Evolutionary conservation across 2,797 vertebrate genomes (phyloP).

Genomic region (Threskiornis aethiopicus): DNA sequence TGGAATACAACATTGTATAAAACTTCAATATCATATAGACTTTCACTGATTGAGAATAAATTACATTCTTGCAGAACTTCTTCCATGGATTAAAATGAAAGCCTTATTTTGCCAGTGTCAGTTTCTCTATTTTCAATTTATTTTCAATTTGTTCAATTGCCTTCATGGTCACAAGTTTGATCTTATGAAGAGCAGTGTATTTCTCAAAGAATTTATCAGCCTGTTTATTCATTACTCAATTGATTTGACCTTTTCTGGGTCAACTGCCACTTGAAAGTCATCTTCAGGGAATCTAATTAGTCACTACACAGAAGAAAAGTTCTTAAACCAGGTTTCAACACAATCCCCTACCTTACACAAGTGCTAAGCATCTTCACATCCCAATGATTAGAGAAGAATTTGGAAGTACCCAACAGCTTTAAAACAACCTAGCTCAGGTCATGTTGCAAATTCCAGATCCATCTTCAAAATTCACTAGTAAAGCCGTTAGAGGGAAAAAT

Average conservation of each 20-base stretch:
- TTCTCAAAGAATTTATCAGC: not conserved
- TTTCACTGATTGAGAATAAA: not conserved
- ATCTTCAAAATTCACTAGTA: not conserved
- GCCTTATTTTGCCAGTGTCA: not conserved
- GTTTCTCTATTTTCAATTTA: not conserved
- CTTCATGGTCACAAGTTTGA: not conserved
- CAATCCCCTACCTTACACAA: not conserved
- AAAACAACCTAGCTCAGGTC: not conserved
- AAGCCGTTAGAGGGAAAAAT: not conserved
- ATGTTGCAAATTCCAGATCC: not conserved
- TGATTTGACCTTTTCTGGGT: not conserved
- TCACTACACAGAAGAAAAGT: not conserved
- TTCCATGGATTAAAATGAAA: not conserved
- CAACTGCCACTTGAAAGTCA: not conserved
- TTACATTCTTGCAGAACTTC: not conserved
- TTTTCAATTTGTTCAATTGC: not conserved
- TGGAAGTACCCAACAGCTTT: not conserved
- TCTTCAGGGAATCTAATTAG: not conserved
- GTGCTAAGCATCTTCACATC: not conserved
- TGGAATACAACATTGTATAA: not conserved
- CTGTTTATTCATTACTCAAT: not conserved
- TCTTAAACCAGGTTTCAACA: not conserved
- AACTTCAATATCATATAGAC: not conserved
- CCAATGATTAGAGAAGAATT: not conserved
- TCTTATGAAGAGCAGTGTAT: not conserved